Evolutionary conservation across 2,888 invertebrate genomes (phyloP).

Genomic region (Noctuana brunneofusca): DNA sequence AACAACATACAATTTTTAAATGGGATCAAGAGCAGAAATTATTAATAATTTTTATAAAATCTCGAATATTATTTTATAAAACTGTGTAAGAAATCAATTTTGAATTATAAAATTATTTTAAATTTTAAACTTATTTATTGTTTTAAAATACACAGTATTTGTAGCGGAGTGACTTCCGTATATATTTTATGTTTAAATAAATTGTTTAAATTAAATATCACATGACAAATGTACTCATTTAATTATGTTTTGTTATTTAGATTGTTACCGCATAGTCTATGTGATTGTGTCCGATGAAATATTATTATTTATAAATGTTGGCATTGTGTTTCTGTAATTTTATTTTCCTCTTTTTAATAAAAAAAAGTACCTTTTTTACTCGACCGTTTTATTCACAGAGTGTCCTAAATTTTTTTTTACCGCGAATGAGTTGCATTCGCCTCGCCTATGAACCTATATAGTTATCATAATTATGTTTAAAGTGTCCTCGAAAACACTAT

Average conservation of each 20-base stretch:
- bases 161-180: slow-evolving; percentile 20
- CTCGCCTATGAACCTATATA: too few relatives aligned
- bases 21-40: slow-evolving; percentile 1
- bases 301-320: slow-evolving; percentile 74
- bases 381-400: slow-evolving; percentile 29
- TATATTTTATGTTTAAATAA: slow-evolving; percentile 39
- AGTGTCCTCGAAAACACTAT: too few relatives aligned
- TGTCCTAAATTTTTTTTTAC: background rate
- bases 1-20: too few relatives aligned
- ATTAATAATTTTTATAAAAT: background rate
- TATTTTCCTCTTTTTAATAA: slow-evolving; percentile 65
- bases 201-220: slow-evolving; percentile 41
- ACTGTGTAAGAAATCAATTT: background rate
- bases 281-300: slow-evolving; percentile 57
- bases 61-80: slow-evolving; percentile 2
- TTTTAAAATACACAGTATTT: slow-evolving; percentile 30
- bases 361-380: slow-evolving; percentile 68
- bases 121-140: background rate
- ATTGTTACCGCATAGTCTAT: slow-evolving; percentile 67
- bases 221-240: slow-evolving; percentile 61
- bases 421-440: too few relatives aligned
- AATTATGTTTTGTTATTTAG: slow-evolving; percentile 52
- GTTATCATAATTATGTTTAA: too few relatives aligned
- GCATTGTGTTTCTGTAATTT: slow-evolving; percentile 74
- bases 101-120: background rate